Evolutionary conservation across 2,113 vertebrate species (phyloP), one percentile per base, ranked within the genome.

Genomic region (Neotragus pygmaeus): DNA sequence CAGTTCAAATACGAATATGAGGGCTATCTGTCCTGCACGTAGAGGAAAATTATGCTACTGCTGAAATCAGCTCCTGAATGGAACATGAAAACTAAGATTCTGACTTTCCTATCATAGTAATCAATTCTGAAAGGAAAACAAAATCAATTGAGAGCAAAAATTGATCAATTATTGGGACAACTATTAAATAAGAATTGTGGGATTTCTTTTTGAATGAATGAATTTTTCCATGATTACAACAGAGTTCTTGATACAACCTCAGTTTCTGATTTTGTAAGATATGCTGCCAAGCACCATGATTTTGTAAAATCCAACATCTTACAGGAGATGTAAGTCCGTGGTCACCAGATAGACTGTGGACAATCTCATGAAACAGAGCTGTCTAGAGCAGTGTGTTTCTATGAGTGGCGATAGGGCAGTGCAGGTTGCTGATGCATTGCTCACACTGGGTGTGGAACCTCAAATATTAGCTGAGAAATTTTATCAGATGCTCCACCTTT

Each of bases 401-500:
- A 47, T 8, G 64, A 6, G 33, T 23, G 19, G 7, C 2, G 2
- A 70, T 17, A 13, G 6, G 51, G 43, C 11, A 81, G 1, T 25
- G 19, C 23, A 23, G 27, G 45, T 19, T 36, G n/a, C 9, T 75
- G 23, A 47, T 53, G 36, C 39, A 14, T 25, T 39, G 19, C 47
- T 92, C 43, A 73, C 6, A 16, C 82, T 75, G 14, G 0, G 2
- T 21, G 30, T 49, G 19, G 58, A 57, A 75, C 33, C 17, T 23
- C 57, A 83, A 80, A 95, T 95, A 90, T 94, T 73, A 96, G 17
- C 60, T 88, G 78, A 95, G 39, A 39, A 87, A 80, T 85, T 93
- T 87, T 33, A 92, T 96, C 66, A 90, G 92, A 57, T 73, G 78
- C 21, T 90, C 28, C 12, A 81, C 19, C n/a, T 86, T 90, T 81